Evolutionary conservation across 1,140 invertebrate species (phyloP).

Genomic region (Eurosta solidaginis): DNA sequence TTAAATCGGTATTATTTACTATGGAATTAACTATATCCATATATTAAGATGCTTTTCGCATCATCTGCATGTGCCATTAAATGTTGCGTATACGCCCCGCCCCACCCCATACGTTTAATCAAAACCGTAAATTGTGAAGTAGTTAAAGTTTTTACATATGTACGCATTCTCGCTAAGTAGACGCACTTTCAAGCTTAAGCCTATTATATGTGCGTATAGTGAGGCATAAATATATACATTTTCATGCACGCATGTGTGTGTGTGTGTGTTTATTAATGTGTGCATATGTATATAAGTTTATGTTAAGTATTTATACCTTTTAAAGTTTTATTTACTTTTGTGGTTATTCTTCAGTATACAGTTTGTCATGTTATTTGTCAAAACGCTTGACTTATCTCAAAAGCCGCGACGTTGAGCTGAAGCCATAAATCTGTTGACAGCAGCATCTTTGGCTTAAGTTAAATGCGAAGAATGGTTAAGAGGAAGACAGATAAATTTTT

Average conservation of each 20-base stretch:
- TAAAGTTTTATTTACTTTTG: not conserved
- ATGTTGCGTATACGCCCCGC: not conserved
- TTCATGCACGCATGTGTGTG: too few species aligned
- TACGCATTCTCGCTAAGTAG: not conserved
- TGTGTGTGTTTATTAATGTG: too few species aligned
- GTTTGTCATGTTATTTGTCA: not conserved
- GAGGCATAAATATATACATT: too few species aligned
- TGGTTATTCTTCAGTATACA: not conserved
- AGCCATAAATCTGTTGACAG: conserved; percentile 11
- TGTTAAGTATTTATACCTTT: too few species aligned
- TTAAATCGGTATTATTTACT: too few species aligned
- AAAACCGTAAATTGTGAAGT: not conserved
- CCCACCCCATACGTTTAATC: too few species aligned
- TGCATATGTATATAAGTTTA: too few species aligned
- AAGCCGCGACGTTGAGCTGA: not conserved
- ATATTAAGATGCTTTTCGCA: not conserved
- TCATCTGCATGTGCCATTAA: not conserved
- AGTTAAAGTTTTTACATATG: not conserved
- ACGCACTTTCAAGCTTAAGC: conserved; percentile 7
- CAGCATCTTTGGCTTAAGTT: not conserved
- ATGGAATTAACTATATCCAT: too few species aligned
- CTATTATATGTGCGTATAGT: too few species aligned
- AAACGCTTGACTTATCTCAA: not conserved
- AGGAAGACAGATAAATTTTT: too few species aligned
- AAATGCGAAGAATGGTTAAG: too few species aligned